Evolutionary conservation across 2,113 vertebrate genomes (phyloP).

Genomic region (Rhea americana): DNA sequence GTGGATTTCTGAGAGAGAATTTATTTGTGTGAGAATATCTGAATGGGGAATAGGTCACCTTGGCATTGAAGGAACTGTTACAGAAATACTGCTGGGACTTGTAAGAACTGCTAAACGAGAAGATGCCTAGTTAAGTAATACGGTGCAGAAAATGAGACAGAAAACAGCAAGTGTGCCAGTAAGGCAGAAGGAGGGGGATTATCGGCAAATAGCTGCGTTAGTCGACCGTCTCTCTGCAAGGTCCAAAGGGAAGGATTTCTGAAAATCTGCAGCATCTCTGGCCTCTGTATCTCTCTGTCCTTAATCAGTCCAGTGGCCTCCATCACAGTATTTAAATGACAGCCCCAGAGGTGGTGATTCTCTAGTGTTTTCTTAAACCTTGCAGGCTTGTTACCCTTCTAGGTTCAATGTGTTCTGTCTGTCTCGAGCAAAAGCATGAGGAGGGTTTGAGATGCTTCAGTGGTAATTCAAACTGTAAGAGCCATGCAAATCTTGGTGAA

Average conservation of each 20-base stretch:
- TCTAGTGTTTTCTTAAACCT: not conserved
- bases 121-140: constrained; percentile 15
- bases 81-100: not conserved
- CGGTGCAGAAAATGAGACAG: not conserved
- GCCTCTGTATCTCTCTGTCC: not conserved
- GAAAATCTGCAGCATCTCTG: not conserved
- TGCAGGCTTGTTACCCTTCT: not conserved
- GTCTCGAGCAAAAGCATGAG: not conserved
- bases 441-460: not conserved
- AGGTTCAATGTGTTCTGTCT: not conserved
- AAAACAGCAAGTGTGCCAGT: not conserved
- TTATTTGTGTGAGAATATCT: not conserved
- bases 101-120: not conserved
- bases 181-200: not conserved
- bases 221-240: not conserved
- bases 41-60: not conserved
- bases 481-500: not conserved
- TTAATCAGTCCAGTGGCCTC: not conserved
- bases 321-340: not conserved
- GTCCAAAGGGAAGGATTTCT: not conserved
- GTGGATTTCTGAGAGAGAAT: not conserved
- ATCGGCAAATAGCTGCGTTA: not conserved
- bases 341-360: not conserved
- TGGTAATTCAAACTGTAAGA: not conserved
- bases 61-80: not conserved